Evolutionary conservation across 2,113 vertebrate genomes (phyloP), one percentile per base, ranked within the genome.

Genomic region (Pollimyrus isidori): DNA sequence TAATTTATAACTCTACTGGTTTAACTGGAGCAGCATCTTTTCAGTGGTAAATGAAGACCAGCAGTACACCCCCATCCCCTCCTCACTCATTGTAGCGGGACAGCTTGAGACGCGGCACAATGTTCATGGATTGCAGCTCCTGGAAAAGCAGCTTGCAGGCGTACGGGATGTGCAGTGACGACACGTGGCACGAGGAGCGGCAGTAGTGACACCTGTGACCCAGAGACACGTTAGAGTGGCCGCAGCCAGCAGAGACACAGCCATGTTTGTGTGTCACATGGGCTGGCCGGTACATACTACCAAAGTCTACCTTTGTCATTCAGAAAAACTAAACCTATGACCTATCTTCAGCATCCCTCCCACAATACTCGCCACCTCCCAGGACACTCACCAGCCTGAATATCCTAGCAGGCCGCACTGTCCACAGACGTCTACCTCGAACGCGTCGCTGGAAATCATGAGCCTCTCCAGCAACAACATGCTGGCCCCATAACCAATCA

Each of bases 391-490:
- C 98, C 98, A 99, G 82, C 98, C 98, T 0, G 98, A 99, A 92
- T 99, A 99, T 26, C 98, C 98, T 91, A 99, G 93, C 93, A 99
- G 95, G 89, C 98, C 98, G 58, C 98, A 99, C 92, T 99, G 97
- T 30, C 97, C 98, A 26, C 98, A 99, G 83, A 99, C 98, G 21
- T 99, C 98, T 91, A 99, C 98, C 94, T 99, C 97, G 84, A 99
- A 99, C 88, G 98, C 98, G 46, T 99, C 98, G 7, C 98, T 99
- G 92, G 98, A 99, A 94, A 99, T 99, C 98, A 99, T 99, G 89
- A 99, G 97, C 23, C 98, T 97, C 94, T 99, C 98, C 91, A 99
- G 89, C 13, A 99, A 92, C 58, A 99, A 95, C 98, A 99, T 99
- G 92, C 98, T 99, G 84, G 98, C 98, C 91, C 98, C 98, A 21